Conservation (phyloP, 2,113 vertebrate genomes). For the Hucho hucho region DNA sequence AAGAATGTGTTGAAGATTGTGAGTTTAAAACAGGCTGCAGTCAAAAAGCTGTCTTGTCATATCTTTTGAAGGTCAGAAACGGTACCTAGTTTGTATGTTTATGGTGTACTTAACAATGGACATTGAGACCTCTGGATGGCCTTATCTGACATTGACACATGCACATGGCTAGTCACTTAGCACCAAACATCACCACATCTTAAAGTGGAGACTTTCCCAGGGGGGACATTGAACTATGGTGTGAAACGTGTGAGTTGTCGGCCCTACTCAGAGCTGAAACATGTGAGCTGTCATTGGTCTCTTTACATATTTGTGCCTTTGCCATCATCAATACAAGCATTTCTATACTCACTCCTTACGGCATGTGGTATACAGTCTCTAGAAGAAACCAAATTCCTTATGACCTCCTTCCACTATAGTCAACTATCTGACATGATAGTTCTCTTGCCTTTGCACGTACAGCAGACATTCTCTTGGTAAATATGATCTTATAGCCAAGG, state of each 20-base stretch:
- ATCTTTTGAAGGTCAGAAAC: not conserved
- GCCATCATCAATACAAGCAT: not conserved
- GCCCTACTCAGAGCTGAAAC: too few relatives aligned
- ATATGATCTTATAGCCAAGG: too few relatives aligned
- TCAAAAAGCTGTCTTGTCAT: not conserved
- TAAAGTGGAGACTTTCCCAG: constrained; percentile 3
- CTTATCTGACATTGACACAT: not conserved
- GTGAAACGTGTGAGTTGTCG: not conserved
- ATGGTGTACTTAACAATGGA: not conserved
- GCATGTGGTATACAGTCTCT: not conserved
- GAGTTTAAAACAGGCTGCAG: too few relatives aligned
- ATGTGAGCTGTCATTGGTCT: too few relatives aligned
- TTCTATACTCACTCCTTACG: not conserved
- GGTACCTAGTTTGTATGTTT: not conserved
- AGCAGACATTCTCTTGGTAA: not conserved
- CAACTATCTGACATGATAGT: not conserved
- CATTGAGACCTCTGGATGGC: not conserved
- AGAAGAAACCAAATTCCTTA: not conserved
- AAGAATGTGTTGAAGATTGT: not conserved
- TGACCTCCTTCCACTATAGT: not conserved
- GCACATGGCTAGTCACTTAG: not conserved
- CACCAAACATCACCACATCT: not conserved
- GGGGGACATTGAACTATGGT: constrained; percentile 1
- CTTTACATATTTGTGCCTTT: constrained; percentile 39
- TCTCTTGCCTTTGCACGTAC: not conserved